Conservation (phyloP, 37 sponge, comb jelly and placozoan species). For the Ephydatia muelleri region DNA sequence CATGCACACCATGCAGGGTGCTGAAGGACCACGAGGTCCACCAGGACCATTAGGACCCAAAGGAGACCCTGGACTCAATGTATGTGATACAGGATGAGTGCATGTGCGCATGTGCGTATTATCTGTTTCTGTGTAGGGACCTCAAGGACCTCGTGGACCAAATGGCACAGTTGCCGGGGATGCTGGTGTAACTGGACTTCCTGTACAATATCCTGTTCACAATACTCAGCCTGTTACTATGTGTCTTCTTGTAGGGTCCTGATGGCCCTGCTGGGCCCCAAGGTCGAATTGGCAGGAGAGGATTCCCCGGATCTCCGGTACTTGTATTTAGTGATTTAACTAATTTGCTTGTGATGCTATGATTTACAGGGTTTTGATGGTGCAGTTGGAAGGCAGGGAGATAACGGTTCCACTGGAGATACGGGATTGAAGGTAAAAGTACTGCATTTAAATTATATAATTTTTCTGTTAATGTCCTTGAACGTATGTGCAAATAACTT, state of each 20-base stretch:
- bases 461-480: not conserved
- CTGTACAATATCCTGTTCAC: not conserved
- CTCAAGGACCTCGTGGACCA: not conserved
- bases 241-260: not conserved
- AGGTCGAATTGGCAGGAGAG: not conserved
- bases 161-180: not conserved
- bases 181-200: not conserved
- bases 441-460: not conserved
- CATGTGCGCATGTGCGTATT: not conserved
- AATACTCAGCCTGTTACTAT: not conserved
- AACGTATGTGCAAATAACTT: not conserved
- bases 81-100: not conserved
- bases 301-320: not conserved
- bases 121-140: not conserved
- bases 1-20: not conserved
- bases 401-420: not conserved
- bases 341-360: not conserved
- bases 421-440: slow-evolving; percentile 12
- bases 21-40: not conserved
- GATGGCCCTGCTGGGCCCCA: not conserved
- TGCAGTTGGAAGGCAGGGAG: not conserved
- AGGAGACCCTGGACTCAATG: not conserved
- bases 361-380: not conserved
- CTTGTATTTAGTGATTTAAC: not conserved
- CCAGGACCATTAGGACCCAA: not conserved